These are phyloP conservation scores for Hycleus phaleratus DNA, from an alignment of 1,140 invertebrate genomes.

Conservation along the genomic window DNA sequence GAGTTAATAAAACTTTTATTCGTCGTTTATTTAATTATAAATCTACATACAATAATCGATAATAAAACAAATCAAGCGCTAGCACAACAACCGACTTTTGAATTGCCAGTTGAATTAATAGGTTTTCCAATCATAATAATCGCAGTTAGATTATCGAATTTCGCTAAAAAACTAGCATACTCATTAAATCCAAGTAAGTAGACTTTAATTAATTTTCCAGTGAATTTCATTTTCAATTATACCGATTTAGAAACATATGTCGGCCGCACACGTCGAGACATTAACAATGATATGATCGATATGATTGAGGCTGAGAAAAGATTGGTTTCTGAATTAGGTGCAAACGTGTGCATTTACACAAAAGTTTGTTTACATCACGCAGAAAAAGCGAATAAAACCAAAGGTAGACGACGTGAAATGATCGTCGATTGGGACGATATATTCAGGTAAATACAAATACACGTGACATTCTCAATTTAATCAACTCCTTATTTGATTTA, in stretches of 20 bases:
- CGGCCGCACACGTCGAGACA: conserved; percentile 40
- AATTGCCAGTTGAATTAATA: conserved; percentile 70
- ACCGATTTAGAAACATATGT: conserved; percentile 49
- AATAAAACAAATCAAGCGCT: no score
- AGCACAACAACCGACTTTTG: conserved; percentile 55
- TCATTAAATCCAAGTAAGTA: conserved; percentile 73
- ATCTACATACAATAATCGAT: no score
- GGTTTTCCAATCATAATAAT: conserved; percentile 76
- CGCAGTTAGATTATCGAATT: conserved; percentile 71
- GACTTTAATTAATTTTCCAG: background rate
- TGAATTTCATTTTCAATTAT: no score
- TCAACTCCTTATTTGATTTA: no score
- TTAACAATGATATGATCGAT: conserved; percentile 48
- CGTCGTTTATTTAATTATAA: conserved; percentile 3
- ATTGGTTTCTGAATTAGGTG: conserved; percentile 58
- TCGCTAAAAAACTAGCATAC: conserved; percentile 74
- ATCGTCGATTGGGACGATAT: conserved; percentile 54
- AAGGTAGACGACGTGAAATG: conserved; percentile 37
- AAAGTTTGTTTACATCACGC: conserved; percentile 61
- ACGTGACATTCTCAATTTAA: no score
- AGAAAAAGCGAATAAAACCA: conserved; percentile 40
- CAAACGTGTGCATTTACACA: conserved; percentile 62
- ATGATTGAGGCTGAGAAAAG: conserved; percentile 60
- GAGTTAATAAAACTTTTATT: conserved; percentile 2
- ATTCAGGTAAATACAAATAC: conserved; percentile 50